Evolutionary conservation across 2,113 vertebrate genomes (phyloP).

Genomic region (Conger conger): DNA sequence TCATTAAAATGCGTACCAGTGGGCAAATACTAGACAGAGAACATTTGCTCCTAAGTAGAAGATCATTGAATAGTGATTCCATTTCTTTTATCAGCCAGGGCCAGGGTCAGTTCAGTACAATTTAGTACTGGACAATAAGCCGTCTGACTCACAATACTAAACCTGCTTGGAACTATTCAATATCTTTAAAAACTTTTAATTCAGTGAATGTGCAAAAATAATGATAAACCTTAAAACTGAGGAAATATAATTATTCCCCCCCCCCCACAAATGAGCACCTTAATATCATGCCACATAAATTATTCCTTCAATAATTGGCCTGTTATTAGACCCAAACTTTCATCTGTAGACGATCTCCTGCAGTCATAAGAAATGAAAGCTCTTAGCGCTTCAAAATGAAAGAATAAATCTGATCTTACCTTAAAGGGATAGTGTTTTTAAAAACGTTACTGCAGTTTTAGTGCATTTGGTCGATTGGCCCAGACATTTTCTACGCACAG

Average conservation of each 20-base stretch:
- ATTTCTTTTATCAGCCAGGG: neutral
- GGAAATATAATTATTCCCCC: neutral
- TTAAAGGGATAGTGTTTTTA: neutral
- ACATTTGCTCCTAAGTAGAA: neutral
- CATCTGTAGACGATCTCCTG: neutral
- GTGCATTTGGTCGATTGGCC: too few relatives aligned
- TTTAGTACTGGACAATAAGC: neutral
- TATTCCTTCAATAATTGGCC: slow-evolving; percentile 3
- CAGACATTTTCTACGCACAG: too few relatives aligned
- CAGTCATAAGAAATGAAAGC: slow-evolving; percentile 6
- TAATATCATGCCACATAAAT: slow-evolving; percentile 7
- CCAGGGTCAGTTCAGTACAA: neutral
- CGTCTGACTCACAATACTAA: too few relatives aligned
- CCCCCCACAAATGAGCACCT: neutral
- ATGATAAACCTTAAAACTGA: neutral
- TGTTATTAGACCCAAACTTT: neutral
- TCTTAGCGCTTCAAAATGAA: slow-evolving; percentile 4
- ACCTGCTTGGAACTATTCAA: neutral
- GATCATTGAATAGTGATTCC: neutral
- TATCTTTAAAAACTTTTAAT: neutral
- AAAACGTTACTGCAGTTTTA: too few relatives aligned
- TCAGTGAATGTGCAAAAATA: neutral
- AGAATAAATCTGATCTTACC: slow-evolving; percentile 13
- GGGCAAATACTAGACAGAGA: neutral
- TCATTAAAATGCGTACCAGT: neutral